Evolutionary conservation across 2,888 invertebrate genomes (phyloP), one percentile per base, ranked within the genome.

Genomic region (Brenthis daphne): DNA sequence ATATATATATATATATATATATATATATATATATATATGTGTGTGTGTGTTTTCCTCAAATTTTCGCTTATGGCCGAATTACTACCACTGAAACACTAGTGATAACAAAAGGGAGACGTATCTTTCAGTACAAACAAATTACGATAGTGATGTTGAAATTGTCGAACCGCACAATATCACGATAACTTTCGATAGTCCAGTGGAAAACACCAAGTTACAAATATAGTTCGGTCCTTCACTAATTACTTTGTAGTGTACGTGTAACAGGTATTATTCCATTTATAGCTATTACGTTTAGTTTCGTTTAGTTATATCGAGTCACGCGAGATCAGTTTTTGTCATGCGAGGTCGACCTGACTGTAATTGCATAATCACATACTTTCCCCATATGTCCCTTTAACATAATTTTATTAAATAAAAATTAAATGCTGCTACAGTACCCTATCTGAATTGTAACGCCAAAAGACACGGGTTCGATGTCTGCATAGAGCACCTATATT

Each of bases 331-430:
- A 53, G 37, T 67, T 72, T 69, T 61, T 72, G 71, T 69, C 69
- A 69, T 71, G 73, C 71, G 69, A 73, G 69, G 61, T 73, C 69
- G 61, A 37, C 53, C 56, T 68, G 65, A 60, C 53, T 64, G 54
- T 73, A 61, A 73, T 73, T 73, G 66, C 64, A 64, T 70, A 73
- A 70, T 71, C 67, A 73, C 65, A 64, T 53, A 71, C 63, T 65
- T 57, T 56, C 67, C 71, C 68, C 66, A 63, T 24, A 50, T 64
- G 64, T 55, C 58, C 68, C 65, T 66, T 71, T 68, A 68, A 55
- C 55, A 48, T 63, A 61, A 64, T 58, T 63, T 60, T 63, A 55
- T 57, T 53, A 63, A 56, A 51, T 56, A 61, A 4, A 48, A 63
- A 37, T 50, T 33, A 43, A 55, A 16, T 51, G 50, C 37, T 43